Evolutionary conservation across 2,113 vertebrate species (phyloP).

Genomic region (Scartelaos histophorus): DNA sequence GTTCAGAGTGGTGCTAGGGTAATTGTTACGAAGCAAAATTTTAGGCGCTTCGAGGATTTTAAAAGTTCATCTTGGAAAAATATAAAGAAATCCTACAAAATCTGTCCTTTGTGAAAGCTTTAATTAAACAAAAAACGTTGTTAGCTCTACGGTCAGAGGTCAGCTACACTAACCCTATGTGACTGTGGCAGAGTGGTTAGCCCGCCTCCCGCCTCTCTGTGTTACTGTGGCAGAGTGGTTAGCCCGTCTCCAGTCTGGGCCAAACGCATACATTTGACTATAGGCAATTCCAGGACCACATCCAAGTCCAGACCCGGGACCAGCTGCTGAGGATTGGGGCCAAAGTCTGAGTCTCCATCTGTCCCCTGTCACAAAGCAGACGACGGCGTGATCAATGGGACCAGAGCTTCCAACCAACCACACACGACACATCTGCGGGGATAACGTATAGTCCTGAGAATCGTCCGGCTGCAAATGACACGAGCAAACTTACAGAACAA

Average conservation of each 20-base stretch:
- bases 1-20: no score
- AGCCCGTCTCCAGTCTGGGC: neutral
- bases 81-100: no score
- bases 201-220: neutral
- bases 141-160: no score
- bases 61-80: no score
- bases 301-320: neutral
- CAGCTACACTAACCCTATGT: no score
- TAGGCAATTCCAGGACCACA: neutral
- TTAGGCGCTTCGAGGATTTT: no score
- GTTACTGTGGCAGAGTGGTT: neutral
- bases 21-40: no score
- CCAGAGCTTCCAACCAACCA: neutral
- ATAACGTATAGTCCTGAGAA: neutral
- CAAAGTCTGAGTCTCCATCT: conserved; percentile 9
- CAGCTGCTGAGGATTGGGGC: neutral
- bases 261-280: conserved; percentile 3
- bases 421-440: neutral
- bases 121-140: no score
- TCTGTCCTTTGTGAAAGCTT: no score
- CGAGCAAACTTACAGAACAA: neutral
- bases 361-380: neutral
- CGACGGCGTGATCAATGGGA: neutral
- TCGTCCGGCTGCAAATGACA: neutral
- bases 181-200: no score